Evolutionary conservation across 2,888 invertebrate species (phyloP), one percentile per base, ranked within the genome.

Genomic region (Nudaria mundana): DNA sequence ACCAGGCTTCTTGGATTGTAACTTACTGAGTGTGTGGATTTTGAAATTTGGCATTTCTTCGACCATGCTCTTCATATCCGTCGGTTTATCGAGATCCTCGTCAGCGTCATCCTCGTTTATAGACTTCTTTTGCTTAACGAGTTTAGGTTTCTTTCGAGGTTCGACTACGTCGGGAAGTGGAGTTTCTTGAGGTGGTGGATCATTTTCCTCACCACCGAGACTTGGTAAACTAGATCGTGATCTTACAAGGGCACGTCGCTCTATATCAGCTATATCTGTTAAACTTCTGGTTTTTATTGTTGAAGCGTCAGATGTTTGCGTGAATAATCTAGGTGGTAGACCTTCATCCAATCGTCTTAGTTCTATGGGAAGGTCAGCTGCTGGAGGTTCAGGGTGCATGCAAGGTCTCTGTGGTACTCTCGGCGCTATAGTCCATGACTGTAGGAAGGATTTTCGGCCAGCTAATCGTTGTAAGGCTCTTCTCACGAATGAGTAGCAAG

Each of bases 401-500:
- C 94, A 78, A 0, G 78, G 72, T 36, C 86, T 62, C 6, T 77
- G 77, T 0, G 77, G 77, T 0, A 75, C 72, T 37, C 87, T 65
- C 5, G 71, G 63, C 8, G 71, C 69, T 22, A 81, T 58, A 35
- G 92, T 92, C 95, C 95, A 95, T 0, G 95, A 94, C 32, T 95
- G 95, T 8, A 96, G 86, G 70, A 96, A 96, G 5, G 91, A 91
- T 0, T 92, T 90, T 5, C 94, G 91, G 2, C 95, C 94, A 3
- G 96, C 96, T 33, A 96, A 81, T 83, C 95, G 94, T 90, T 96
- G 94, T 33, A 97, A 91, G 7, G 97, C 97, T 64, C 96, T 91
- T 30, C 97, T 90, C 3, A 97, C 96, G 75, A 97, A 97, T 63
- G 97, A 97, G 81, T 97, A 97, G 75, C 97, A 97, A 3, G 97